A percentile compares a stretch with the other conserved stretches of the same genome.
These are phyloP conservation scores for Odocoileus virginianus DNA, from an alignment of 2,113 vertebrate genomes.

Conservation along the genomic window DNA sequence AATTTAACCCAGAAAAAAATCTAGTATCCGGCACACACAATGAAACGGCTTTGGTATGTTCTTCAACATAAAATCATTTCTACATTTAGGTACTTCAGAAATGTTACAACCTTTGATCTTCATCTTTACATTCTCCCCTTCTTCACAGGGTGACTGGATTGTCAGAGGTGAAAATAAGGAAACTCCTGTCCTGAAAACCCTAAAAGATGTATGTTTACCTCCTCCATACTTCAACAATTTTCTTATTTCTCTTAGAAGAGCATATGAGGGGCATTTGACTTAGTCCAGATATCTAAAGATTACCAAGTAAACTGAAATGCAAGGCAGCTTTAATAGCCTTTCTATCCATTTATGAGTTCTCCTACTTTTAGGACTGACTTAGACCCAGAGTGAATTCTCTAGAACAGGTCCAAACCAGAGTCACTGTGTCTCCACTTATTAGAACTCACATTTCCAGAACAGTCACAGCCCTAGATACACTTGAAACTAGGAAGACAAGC, in stretches of 20 bases:
- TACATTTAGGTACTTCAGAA: background rate
- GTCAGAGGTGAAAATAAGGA: conserved; percentile 22
- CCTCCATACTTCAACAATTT: background rate
- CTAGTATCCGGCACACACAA: background rate
- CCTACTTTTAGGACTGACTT: background rate
- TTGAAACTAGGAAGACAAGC: background rate
- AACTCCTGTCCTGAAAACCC: background rate
- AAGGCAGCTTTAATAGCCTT: background rate
- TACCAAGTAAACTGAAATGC: background rate
- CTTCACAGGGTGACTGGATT: conserved; percentile 9
- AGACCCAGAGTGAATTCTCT: background rate
- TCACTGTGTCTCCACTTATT: background rate
- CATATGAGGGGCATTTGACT: background rate
- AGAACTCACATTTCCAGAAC: background rate
- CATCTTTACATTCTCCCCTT: background rate
- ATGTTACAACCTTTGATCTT: background rate
- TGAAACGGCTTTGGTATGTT: conserved; percentile 68
- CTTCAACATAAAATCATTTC: background rate
- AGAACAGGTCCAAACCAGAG: background rate
- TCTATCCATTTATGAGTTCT: background rate
- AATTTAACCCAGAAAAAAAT: conserved; percentile 48
- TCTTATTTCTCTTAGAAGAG: background rate
- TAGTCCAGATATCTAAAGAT: background rate
- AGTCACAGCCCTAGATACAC: background rate
- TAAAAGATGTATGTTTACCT: conserved; percentile 4